Base-by-base conservation (phyloP, 1,140 invertebrate species). In the Pararge aegeria region DNA sequence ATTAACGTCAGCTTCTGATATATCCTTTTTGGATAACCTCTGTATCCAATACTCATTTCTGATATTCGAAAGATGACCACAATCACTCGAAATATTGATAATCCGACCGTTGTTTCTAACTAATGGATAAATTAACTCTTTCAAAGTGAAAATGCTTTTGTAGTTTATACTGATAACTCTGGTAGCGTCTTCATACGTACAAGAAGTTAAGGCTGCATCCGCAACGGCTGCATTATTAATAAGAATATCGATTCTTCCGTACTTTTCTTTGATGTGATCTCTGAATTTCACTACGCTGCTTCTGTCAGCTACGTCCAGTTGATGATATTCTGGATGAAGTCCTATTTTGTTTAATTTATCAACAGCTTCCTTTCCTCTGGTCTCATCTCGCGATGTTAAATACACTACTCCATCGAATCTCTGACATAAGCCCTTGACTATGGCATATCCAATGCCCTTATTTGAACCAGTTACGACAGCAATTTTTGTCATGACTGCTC, bases 211-310 rank as follows among this genome's bases (percentile, higher is more conserved):
- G 56, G 73, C 70, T 75, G 89, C 93, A 69, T 91, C 95, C 9
- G 93, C 91, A 37, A 96, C 94, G 0, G 92, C 96, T 40, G 96
- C 96, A 91, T 97, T 97, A 77, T 97, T 97, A 1, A 97, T 91
- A 0, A 97, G 79, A 10, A 97, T 82, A 83, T 97, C 96, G 5
- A 97, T 72, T 0, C 95, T 94, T 16, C 92, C 93, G 82, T 97
- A 91, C 13, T 88, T 92, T 30, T 91, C 64, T 66, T 92, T 83
- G 0, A 97, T 69, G 64, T 91, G 92, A 48, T 93, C 83, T 3
- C 83, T 73, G 48, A 96, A 91, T n/a, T 58, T 78, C 2, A 87
- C 68, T 24, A 95, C 90, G 66, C 93, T 95, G 1, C 89, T 69
- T 18, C 78, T 62, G 66, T 94, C 87, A 13, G 89, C 83, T 7